phyloP scores from a whole-genome alignment of 2,888 invertebrate genomes.

The Cataglyphis cursor region DNA sequence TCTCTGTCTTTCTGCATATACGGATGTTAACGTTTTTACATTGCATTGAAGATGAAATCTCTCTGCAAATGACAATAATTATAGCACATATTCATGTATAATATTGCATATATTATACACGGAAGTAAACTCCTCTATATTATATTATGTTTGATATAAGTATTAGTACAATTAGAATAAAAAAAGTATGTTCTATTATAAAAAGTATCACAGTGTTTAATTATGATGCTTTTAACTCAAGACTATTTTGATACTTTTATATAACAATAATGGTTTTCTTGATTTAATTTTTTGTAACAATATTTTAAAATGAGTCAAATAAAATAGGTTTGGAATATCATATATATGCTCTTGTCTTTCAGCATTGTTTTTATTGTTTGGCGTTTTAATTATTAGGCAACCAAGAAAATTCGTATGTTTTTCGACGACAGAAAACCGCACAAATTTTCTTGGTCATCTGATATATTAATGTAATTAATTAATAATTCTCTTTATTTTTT shows the following conservation, averaged over 20 bases:
- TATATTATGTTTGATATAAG: not conserved
- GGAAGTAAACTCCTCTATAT: too few species aligned
- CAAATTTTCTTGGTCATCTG: not conserved
- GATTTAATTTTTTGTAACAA: not conserved
- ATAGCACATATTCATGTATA: too few species aligned
- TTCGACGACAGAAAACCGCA: not conserved
- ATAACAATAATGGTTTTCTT: not conserved
- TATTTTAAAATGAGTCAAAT: not conserved
- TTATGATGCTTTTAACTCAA: not conserved
- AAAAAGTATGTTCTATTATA: not conserved
- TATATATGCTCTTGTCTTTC: too few species aligned
- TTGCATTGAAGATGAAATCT: constrained; percentile 2
- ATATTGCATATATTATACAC: too few species aligned
- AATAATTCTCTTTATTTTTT: not conserved
- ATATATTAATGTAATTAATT: not conserved
- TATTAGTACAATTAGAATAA: not conserved
- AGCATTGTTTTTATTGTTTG: too few species aligned
- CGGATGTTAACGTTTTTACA: constrained; percentile 40
- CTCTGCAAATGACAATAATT: not conserved
- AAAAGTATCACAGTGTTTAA: not conserved
- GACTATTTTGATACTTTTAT: not conserved
- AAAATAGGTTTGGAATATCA: not conserved
- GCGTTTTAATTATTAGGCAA: not conserved
- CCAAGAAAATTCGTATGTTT: not conserved
- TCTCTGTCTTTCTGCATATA: not conserved